Conservation (phyloP, 2,888 invertebrate genomes). For the Amiota minor region DNA sequence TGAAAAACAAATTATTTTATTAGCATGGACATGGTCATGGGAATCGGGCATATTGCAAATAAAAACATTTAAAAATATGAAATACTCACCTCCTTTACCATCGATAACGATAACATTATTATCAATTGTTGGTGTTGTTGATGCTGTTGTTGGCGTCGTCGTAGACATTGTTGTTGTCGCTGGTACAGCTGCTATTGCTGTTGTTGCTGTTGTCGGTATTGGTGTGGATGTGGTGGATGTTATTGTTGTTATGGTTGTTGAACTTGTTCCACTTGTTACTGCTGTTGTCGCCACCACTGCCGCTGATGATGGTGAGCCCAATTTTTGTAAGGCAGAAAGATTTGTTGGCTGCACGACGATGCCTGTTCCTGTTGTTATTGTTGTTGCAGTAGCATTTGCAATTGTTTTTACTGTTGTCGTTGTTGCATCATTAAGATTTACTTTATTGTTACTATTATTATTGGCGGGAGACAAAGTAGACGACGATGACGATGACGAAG, state of each 20-base stretch:
- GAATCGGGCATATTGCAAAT: too few species aligned
- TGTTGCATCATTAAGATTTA: slow-evolving; percentile 26
- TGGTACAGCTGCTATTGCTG: neutral
- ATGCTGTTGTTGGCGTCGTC: neutral
- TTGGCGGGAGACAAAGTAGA: slow-evolving; percentile 54
- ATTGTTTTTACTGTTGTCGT: slow-evolving; percentile 41
- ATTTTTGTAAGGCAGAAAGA: slow-evolving; percentile 15
- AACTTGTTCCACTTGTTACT: slow-evolving; percentile 32
- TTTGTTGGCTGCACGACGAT: slow-evolving; percentile 18
- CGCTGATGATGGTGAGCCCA: slow-evolving; percentile 35
- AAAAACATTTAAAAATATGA: neutral
- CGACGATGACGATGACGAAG: slow-evolving; percentile 37
- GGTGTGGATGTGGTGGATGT: too few species aligned
- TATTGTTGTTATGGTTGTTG: too few species aligned
- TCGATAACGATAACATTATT: slow-evolving; percentile 71
- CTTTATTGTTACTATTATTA: slow-evolving; percentile 44
- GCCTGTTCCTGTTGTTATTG: slow-evolving; percentile 31
- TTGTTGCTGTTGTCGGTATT: neutral
- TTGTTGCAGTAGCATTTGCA: slow-evolving; percentile 29
- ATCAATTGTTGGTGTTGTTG: neutral
- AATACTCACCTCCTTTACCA: slow-evolving; percentile 74
- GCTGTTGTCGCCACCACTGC: slow-evolving; percentile 38
- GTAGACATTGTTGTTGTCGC: neutral
- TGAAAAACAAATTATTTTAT: too few species aligned
- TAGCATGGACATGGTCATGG: too few species aligned